A percentile compares a stretch with the other conserved stretches of the same genome.
Conservation (phyloP, 2,888 invertebrate species). For the Sminthurinus aureus region DNA sequence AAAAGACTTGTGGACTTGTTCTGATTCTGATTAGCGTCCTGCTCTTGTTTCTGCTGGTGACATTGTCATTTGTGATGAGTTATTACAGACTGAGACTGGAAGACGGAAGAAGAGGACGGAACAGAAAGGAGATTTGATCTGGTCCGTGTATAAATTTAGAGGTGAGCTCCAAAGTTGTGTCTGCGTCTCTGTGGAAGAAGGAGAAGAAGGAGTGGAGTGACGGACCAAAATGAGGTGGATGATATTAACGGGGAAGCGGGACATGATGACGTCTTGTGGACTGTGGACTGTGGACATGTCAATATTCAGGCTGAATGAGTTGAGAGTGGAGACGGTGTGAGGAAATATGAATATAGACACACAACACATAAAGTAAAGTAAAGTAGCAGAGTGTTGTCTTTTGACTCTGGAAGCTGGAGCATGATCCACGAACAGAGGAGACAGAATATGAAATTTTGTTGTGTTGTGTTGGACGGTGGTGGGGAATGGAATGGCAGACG, state of each 20-base stretch:
- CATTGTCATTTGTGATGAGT: too few relatives aligned
- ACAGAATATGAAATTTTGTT: too few relatives aligned
- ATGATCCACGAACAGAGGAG: too few relatives aligned
- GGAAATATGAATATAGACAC: neutral
- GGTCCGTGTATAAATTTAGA: neutral
- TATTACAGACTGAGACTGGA: too few relatives aligned
- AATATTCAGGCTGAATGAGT: too few relatives aligned
- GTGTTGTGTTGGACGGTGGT: conserved; percentile 48
- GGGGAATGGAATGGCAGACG: neutral
- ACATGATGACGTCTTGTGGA: too few relatives aligned
- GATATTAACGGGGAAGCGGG: neutral
- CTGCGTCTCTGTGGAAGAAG: neutral
- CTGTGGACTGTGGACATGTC: too few relatives aligned
- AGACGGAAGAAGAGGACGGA: too few relatives aligned
- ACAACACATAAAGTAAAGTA: neutral
- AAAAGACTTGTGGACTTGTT: too few relatives aligned
- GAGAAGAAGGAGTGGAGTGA: neutral
- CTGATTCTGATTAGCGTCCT: too few relatives aligned
- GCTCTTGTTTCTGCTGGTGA: too few relatives aligned
- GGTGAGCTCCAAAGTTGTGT: neutral
- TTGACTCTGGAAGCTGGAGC: conserved; percentile 5
- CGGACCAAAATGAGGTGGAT: neutral
- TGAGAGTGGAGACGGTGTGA: neutral
- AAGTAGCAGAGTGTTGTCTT: conserved; percentile 12
- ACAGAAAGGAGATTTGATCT: too few relatives aligned